These are phyloP conservation scores for Numenius arquata DNA, from an alignment of 2,113 vertebrate genomes.

Conservation along the genomic window DNA sequence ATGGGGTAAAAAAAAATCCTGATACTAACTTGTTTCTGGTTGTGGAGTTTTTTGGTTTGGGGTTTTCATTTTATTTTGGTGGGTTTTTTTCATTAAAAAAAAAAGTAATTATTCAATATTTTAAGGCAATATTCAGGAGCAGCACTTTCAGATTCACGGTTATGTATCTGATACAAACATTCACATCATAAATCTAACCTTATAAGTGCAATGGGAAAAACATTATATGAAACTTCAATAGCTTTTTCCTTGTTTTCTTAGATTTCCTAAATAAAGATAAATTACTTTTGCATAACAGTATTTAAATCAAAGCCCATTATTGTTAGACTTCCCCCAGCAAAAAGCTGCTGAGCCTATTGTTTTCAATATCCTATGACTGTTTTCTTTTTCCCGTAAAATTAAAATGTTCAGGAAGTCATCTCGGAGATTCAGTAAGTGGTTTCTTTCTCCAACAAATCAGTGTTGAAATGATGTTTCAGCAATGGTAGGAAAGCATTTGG, in stretches of 20 bases:
- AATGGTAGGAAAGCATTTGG: background rate
- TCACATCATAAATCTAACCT: background rate
- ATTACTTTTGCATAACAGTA: background rate
- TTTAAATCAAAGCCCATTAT: slow-evolving; percentile 36
- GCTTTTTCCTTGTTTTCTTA: background rate
- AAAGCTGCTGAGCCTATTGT: slow-evolving; percentile 33
- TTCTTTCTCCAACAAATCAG: slow-evolving; percentile 4
- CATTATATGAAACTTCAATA: background rate
- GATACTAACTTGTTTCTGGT: background rate
- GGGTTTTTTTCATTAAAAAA: background rate
- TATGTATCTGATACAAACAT: background rate
- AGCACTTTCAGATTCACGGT: background rate
- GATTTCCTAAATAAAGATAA: background rate
- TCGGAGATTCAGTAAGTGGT: background rate
- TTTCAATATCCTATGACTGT: slow-evolving; percentile 36
- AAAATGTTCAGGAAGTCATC: slow-evolving; percentile 24
- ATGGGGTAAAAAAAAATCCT: background rate
- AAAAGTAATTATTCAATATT: background rate
- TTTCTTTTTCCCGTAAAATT: slow-evolving; percentile 47
- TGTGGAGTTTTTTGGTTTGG: background rate
- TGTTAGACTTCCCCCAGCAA: background rate
- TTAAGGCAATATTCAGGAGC: background rate
- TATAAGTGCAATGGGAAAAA: background rate
- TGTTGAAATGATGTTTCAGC: background rate
- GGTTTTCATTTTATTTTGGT: background rate